Evolutionary conservation across 2,797 vertebrate species (phyloP), one percentile per base, ranked within the genome.

Genomic region (Schizopygopsis pylzovi): DNA sequence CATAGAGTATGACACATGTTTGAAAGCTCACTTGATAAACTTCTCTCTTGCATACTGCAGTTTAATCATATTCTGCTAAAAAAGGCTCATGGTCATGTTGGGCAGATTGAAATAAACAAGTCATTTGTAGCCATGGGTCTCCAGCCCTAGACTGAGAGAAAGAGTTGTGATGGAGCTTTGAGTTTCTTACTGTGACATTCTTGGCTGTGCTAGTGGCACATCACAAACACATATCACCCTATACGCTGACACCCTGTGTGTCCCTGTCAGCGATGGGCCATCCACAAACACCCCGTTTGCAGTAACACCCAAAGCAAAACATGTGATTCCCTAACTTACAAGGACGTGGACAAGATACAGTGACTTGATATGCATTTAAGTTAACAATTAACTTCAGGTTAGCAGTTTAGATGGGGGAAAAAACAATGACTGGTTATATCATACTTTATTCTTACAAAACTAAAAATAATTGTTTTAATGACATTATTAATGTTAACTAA

Each of bases 161-260:
- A 86, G 91, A 92, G 92, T 89, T 92, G 90, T 89, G 91, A 90
- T 89, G 91, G 88, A 89, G 88, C 89, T 87, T 56, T 83, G 88
- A 87, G 91, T 65, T 20, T 88, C 86, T 85, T 79, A 87, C 89
- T 91, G 91, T 91, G 91, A 92, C 81, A 68, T 78, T 86, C 90
- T 89, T 83, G 88, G 91, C 88, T 91, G 89, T 89, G 92, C 83
- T 82, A 86, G 90, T 93, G 92, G 93, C 92, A 92, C 87, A 83
- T 88, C 82, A 72, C 88, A 87, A 87, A 90, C 85, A 90, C 91
- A 90, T 90, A 91, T 87, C 90, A 89, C 90, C 90, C 92, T 91
- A 33, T 33, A 92, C 90, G 90, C 89, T 90, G 93, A 93, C 93
- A 92, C 89, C 82, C 90, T 90, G 89, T 56, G 52, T 91, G 89